Evolutionary conservation across 1,140 invertebrate genomes (phyloP).

Genomic region (Latrodectus geometricus): DNA sequence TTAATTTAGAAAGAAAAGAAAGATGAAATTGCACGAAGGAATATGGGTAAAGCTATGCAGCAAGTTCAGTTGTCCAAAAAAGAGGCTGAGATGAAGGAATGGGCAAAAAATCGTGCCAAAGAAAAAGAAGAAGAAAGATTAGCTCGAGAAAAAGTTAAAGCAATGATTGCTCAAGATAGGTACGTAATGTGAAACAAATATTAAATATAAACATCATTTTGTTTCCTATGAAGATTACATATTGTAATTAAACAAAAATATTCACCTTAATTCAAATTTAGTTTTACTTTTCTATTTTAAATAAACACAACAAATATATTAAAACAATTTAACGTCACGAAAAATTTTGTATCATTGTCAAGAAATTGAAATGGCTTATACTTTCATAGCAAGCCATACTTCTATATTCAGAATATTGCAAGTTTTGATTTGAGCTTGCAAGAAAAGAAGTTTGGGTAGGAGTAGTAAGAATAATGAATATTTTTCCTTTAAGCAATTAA

Average conservation of each 20-base stretch:
- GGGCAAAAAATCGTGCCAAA: conserved; percentile 75
- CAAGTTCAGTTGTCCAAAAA: conserved; percentile 78
- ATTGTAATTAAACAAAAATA: no score
- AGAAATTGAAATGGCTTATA: no score
- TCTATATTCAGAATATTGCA: no score
- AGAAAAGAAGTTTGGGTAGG: no score
- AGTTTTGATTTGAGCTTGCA: no score
- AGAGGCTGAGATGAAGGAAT: conserved; percentile 80
- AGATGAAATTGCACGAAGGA: conserved; percentile 79
- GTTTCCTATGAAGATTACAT: neutral
- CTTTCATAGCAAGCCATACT: no score
- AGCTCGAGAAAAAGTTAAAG: conserved; percentile 77
- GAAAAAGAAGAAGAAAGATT: conserved; percentile 78
- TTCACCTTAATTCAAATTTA: no score
- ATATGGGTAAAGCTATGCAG: conserved; percentile 78
- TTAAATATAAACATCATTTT: neutral
- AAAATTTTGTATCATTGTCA: no score
- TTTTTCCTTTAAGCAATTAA: no score
- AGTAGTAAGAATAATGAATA: no score
- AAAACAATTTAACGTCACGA: neutral
- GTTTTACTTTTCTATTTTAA: no score
- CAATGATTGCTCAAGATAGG: conserved; percentile 83
- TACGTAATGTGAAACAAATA: conserved; percentile 40
- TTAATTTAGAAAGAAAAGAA: conserved; percentile 72
- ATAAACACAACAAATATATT: neutral